A percentile compares a stretch with the other conserved stretches of the same genome.
These are phyloP conservation scores for Lepisosteus osseus DNA, from an alignment of 2,113 vertebrate genomes.

Conservation along the genomic window DNA sequence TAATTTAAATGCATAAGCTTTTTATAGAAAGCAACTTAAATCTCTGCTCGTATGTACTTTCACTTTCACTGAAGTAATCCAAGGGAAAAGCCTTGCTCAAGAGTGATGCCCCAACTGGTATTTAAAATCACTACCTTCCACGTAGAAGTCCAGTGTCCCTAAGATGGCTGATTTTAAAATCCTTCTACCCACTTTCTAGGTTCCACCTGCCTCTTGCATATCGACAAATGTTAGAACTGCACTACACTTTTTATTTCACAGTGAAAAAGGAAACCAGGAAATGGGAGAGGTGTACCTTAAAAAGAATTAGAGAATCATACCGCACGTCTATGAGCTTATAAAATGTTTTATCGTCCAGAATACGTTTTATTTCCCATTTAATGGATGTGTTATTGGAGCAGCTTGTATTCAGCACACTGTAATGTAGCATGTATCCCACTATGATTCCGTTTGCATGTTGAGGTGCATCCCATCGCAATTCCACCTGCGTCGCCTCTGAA, in stretches of 20 bases:
- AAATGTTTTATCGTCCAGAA: slow-evolving; percentile 24
- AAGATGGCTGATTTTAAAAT: too few relatives aligned
- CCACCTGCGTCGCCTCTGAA: slow-evolving; percentile 37
- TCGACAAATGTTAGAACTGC: too few relatives aligned
- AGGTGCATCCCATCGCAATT: slow-evolving; percentile 63
- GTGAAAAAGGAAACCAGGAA: background rate
- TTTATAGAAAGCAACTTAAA: too few relatives aligned
- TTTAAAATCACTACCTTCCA: too few relatives aligned
- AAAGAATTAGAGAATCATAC: slow-evolving; percentile 40
- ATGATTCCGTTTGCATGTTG: slow-evolving; percentile 50
- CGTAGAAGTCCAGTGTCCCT: too few relatives aligned
- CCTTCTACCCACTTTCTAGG: too few relatives aligned
- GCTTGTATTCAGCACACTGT: slow-evolving; percentile 42
- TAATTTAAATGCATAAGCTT: background rate
- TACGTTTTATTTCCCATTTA: slow-evolving; percentile 33
- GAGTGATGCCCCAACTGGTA: too few relatives aligned
- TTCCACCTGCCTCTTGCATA: too few relatives aligned
- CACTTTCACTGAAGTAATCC: too few relatives aligned
- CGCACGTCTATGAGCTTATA: slow-evolving; percentile 43
- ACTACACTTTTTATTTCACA: background rate
- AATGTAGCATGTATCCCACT: slow-evolving; percentile 50
- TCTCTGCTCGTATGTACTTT: too few relatives aligned
- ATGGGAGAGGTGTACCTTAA: slow-evolving; percentile 52
- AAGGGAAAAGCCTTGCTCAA: too few relatives aligned
- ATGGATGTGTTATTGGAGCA: background rate